Evolutionary conservation across 2,888 invertebrate genomes (phyloP).

Genomic region (Caenorhabditis sp.): DNA sequence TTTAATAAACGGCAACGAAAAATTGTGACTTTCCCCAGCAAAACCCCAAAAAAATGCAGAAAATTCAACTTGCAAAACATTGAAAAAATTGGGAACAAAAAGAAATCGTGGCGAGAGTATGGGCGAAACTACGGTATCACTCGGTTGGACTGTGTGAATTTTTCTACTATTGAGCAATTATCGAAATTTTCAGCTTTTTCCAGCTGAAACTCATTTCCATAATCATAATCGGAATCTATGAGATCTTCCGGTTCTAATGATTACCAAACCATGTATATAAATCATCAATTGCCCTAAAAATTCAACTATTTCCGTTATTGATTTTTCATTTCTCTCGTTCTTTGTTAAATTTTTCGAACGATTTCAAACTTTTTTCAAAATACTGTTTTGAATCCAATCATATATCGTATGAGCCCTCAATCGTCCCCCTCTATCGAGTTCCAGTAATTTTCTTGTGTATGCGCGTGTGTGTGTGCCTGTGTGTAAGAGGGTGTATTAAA

Average conservation of each 20-base stretch:
- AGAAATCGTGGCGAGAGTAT: slow-evolving; percentile 13
- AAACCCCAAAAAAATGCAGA: slow-evolving; percentile 17
- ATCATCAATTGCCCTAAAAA: neutral
- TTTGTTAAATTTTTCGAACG: neutral
- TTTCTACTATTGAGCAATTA: neutral
- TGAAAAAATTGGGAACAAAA: slow-evolving; percentile 13
- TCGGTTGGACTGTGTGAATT: slow-evolving; percentile 22
- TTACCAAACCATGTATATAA: neutral
- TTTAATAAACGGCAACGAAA: neutral
- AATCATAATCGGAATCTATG: neutral
- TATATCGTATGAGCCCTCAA: no score
- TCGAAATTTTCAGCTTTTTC: neutral
- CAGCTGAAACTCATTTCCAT: neutral
- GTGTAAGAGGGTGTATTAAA: slow-evolving; percentile 10
- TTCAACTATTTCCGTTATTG: slow-evolving; percentile 6
- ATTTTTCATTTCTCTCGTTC: slow-evolving; percentile 7
- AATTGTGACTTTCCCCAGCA: slow-evolving; percentile 12
- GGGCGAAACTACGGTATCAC: slow-evolving; percentile 18
- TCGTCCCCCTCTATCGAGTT: neutral
- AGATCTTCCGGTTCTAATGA: neutral
- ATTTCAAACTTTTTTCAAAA: no score
- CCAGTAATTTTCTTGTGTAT: neutral
- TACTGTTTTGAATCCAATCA: no score
- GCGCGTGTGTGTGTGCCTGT: neutral
- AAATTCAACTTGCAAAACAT: slow-evolving; percentile 18